Conservation (phyloP, 2,888 invertebrate species). For the Melanophora roralis region DNA sequence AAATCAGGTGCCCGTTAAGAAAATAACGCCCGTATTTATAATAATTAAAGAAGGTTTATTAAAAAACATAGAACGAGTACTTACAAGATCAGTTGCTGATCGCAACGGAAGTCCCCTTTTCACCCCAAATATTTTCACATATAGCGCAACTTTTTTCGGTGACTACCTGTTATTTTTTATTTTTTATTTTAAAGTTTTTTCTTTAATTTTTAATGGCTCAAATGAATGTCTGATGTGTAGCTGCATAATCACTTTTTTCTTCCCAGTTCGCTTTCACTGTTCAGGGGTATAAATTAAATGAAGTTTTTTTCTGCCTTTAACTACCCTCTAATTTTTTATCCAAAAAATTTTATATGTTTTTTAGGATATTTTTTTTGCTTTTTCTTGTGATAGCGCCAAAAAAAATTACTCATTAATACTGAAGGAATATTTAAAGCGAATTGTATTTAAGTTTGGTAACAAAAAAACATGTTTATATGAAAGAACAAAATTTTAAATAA, state of each 20-base stretch:
- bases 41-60: too few relatives aligned
- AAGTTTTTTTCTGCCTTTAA: conserved; percentile 33
- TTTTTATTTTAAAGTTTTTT: not conserved
- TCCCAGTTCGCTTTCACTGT: conserved; percentile 23
- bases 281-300: conserved; percentile 47
- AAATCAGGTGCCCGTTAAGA: too few relatives aligned
- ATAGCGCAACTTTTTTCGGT: too few relatives aligned
- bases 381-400: conserved; percentile 8
- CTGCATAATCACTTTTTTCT: conserved; percentile 61
- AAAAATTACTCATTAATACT: conserved; percentile 57
- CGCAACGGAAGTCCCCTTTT: too few relatives aligned
- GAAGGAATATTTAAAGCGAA: conserved; percentile 48
- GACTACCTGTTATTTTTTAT: not conserved
- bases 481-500: conserved; percentile 72
- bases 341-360: conserved; percentile 33
- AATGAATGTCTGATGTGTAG: conserved; percentile 51
- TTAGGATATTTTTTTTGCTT: conserved; percentile 10
- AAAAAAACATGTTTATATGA: conserved; percentile 7
- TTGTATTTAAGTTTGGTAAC: not conserved
- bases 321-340: conserved; percentile 52
- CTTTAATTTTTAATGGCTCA: conserved; percentile 43
- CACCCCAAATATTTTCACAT: too few relatives aligned
- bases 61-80: too few relatives aligned
- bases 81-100: too few relatives aligned
- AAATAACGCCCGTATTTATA: too few relatives aligned